Percentiles rank a stretch among this genome's conserved stretches.
Evolutionary conservation across 2,797 vertebrate genomes (phyloP).

Genomic region (Benthosema pterotum): DNA sequence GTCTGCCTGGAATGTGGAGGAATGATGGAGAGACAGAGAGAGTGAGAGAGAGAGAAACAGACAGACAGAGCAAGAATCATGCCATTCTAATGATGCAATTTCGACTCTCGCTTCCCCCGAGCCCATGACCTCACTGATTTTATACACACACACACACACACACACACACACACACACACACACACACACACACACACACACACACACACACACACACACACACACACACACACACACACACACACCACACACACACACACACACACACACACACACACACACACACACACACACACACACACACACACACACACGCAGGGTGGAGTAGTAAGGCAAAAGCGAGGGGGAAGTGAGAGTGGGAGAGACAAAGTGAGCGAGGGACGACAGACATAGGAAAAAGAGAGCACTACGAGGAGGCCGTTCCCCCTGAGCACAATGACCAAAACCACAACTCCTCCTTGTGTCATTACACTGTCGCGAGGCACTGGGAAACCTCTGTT

Average conservation of each 20-base stretch:
- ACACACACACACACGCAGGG: constrained; percentile 12
- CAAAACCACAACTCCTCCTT: too few species aligned
- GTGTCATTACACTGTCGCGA: too few species aligned
- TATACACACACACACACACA: not conserved
- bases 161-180: not conserved
- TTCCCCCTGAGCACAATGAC: too few species aligned
- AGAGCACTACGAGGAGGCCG: too few species aligned
- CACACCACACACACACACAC: not conserved
- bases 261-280: not conserved
- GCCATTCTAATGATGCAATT: constrained; percentile 29
- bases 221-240: constrained; percentile 6
- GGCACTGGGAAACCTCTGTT: too few species aligned
- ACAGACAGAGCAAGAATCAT: not conserved
- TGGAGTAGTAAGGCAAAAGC: not conserved
- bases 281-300: constrained; percentile 10
- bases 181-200: constrained; percentile 4
- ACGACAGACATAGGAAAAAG: too few species aligned
- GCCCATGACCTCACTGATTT: constrained; percentile 26
- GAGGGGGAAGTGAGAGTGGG: not conserved
- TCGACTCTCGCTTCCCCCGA: constrained; percentile 10
- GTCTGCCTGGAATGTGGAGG: too few species aligned
- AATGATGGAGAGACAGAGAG: not conserved
- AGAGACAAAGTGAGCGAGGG: not conserved
- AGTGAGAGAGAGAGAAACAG: not conserved
- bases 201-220: constrained; percentile 1